Percentiles rank a stretch among this genome's conserved stretches.
Conservation (phyloP, 2,888 invertebrate species). For the Oithona nana region DNA sequence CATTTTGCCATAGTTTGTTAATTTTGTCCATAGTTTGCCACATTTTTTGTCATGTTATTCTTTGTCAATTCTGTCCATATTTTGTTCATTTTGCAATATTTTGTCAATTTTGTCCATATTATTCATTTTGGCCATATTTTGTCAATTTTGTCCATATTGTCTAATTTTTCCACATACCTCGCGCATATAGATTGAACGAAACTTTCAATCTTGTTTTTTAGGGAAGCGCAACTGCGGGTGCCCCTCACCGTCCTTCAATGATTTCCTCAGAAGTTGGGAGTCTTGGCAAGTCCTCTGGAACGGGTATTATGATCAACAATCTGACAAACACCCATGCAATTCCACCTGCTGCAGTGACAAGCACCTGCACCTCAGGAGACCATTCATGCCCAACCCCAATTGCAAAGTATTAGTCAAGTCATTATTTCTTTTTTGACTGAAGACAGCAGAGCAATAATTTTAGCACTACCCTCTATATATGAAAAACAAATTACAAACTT, state of each 20-base stretch:
- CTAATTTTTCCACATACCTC: too few relatives aligned
- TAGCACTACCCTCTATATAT: too few relatives aligned
- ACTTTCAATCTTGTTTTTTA: too few relatives aligned
- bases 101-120: not conserved
- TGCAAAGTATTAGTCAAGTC: too few relatives aligned
- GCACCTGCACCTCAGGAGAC: too few relatives aligned
- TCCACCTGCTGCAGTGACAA: too few relatives aligned
- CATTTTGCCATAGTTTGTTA: not conserved
- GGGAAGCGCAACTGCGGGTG: not conserved
- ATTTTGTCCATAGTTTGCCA: not conserved
- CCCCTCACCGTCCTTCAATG: not conserved
- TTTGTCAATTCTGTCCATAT: not conserved
- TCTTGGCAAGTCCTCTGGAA: not conserved
- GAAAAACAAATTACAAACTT: too few relatives aligned
- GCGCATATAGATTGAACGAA: too few relatives aligned
- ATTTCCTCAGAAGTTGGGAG: not conserved
- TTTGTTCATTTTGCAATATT: not conserved
- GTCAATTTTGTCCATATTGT: not conserved
- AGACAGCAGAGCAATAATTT: too few relatives aligned
- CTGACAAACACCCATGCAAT: not conserved
- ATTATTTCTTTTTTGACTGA: too few relatives aligned
- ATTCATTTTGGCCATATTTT: not conserved
- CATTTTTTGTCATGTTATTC: not conserved
- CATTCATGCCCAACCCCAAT: too few relatives aligned
- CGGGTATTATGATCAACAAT: not conserved